Evolutionary conservation across 2,113 vertebrate genomes (phyloP).

Genomic region (Romanogobio albipinnatus): DNA sequence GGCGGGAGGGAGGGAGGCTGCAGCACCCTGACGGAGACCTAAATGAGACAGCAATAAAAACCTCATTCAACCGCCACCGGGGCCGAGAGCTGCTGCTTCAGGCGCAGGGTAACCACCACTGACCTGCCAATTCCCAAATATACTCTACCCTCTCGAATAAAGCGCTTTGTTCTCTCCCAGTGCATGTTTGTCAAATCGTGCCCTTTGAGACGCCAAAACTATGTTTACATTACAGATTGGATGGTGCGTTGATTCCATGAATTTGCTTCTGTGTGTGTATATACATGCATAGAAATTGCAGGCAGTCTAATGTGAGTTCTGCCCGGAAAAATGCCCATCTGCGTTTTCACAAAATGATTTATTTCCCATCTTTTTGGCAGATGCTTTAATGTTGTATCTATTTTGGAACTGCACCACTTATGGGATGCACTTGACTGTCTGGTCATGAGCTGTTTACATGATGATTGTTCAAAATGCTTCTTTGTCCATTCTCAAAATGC

Average conservation of each 20-base stretch:
- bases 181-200: not conserved
- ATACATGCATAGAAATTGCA: too few species aligned
- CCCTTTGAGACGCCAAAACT: not conserved
- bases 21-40: constrained; percentile 43
- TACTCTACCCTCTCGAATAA: not conserved
- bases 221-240: not conserved
- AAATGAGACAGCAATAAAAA: constrained; percentile 57
- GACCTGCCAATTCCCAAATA: constrained; percentile 12
- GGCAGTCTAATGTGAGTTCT: not conserved
- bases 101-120: not conserved
- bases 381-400: not conserved
- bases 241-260: not conserved
- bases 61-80: constrained; percentile 29
- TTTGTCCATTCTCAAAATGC: not conserved
- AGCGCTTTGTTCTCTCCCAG: constrained; percentile 2
- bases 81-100: not conserved
- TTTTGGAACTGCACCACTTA: constrained; percentile 14
- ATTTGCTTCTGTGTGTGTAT: too few species aligned
- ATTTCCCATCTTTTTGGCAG: not conserved
- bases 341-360: not conserved
- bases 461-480: constrained; percentile 2
- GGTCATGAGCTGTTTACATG: not conserved
- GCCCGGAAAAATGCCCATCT: not conserved
- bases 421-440: constrained; percentile 2
- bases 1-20: constrained; percentile 49